These are phyloP conservation scores for Corvus hawaiiensis DNA, from an alignment of 2,113 vertebrate genomes.

Conservation along the genomic window DNA sequence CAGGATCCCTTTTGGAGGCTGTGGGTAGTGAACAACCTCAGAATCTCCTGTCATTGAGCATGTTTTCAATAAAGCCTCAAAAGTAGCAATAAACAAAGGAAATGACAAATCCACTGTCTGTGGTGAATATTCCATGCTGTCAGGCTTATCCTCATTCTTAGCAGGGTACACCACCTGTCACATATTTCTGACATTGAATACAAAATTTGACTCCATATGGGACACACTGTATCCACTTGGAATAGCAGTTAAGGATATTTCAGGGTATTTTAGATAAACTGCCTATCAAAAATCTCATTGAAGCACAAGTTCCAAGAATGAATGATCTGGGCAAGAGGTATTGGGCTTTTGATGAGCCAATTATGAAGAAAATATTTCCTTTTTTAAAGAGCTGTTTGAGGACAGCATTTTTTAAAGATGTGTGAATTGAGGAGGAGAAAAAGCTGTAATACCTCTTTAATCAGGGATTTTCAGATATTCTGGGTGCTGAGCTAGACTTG, in stretches of 20 bases:
- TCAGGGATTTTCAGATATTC: not conserved
- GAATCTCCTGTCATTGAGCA: not conserved
- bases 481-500: not conserved
- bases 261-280: not conserved
- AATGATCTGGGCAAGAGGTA: not conserved
- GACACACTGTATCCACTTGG: not conserved
- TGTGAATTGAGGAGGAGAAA: not conserved
- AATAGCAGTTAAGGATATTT: not conserved
- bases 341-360: not conserved
- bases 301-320: not conserved
- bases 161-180: not conserved
- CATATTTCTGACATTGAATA: not conserved
- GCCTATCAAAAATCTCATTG: not conserved
- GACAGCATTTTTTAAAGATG: not conserved
- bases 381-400: not conserved
- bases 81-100: not conserved
- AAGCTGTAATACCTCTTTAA: not conserved
- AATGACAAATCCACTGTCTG: not conserved
- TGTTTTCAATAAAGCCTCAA: not conserved
- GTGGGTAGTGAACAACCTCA: not conserved
- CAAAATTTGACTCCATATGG: not conserved
- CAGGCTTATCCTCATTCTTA: not conserved
- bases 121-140: not conserved
- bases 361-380: not conserved
- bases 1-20: not conserved